Conservation (phyloP, 2,888 invertebrate species). For the Polydrusus cervinus region DNA sequence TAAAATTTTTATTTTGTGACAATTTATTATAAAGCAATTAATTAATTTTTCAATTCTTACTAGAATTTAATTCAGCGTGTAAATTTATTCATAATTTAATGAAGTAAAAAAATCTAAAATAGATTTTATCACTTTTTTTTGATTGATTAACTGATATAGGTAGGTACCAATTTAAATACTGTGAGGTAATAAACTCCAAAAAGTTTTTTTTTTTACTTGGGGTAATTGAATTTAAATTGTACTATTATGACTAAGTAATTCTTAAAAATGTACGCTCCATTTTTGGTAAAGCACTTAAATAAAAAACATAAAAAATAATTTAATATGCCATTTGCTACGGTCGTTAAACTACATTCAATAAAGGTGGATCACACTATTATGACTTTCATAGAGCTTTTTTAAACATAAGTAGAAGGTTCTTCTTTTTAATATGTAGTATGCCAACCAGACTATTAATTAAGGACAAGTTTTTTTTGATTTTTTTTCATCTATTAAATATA, state of each 20-base stretch:
- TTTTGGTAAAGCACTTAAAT: conserved; percentile 6
- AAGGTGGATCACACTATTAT: neutral
- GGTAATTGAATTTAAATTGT: conserved; percentile 21
- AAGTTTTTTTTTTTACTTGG: conserved; percentile 8
- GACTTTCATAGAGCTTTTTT: too few species aligned
- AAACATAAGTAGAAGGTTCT: neutral
- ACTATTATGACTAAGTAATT: conserved; percentile 12
- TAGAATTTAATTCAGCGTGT: conserved; percentile 8
- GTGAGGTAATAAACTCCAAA: conserved; percentile 4
- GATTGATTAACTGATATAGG: conserved; percentile 18
- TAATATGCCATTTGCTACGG: conserved; percentile 1
- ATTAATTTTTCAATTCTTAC: neutral
- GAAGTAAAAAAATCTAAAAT: conserved; percentile 14
- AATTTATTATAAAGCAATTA: conserved; percentile 2
- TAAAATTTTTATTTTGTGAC: neutral
- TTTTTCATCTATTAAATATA: too few species aligned
- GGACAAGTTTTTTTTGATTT: too few species aligned
- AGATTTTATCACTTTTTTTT: conserved; percentile 14
- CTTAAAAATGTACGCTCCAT: neutral
- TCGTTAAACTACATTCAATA: conserved; percentile 14
- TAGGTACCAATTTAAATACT: conserved; percentile 7
- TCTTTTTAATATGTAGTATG: neutral
- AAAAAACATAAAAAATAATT: neutral
- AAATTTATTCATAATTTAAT: conserved; percentile 18
- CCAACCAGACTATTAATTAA: too few species aligned